Conservation (phyloP, 2,113 vertebrate species). For the Phocoena sinus region DNA sequence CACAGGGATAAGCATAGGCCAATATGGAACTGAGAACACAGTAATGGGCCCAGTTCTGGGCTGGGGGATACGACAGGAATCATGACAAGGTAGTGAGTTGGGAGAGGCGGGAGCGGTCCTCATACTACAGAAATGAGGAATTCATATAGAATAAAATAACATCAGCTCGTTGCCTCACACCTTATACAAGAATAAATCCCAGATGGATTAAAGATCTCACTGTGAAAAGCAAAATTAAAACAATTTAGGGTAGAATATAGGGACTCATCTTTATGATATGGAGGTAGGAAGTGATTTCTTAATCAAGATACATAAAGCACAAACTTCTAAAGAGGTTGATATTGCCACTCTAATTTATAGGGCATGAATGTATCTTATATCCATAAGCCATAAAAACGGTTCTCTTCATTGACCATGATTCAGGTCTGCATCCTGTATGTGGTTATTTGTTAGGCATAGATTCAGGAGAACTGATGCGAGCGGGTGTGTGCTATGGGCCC, state of each 20-base stretch:
- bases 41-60: neutral
- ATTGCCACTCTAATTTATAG: neutral
- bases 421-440: accelerated
- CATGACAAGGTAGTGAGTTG: neutral
- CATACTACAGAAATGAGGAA: neutral
- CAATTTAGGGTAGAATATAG: neutral
- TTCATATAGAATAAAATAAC: neutral
- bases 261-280: neutral
- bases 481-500: accelerated
- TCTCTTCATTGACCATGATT: accelerated
- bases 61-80: neutral
- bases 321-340: neutral
- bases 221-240: neutral
- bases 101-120: neutral
- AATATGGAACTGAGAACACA: neutral
- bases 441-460: neutral
- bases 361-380: accelerated
- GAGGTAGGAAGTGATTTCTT: neutral
- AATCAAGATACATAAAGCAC: neutral
- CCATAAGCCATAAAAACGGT: accelerated
- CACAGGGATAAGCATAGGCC: neutral
- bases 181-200: neutral
- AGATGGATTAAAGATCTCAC: neutral
- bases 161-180: neutral
- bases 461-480: neutral